These are phyloP conservation scores for Zosterops lateralis DNA, from an alignment of 2,113 vertebrate genomes.

Conservation along the genomic window DNA sequence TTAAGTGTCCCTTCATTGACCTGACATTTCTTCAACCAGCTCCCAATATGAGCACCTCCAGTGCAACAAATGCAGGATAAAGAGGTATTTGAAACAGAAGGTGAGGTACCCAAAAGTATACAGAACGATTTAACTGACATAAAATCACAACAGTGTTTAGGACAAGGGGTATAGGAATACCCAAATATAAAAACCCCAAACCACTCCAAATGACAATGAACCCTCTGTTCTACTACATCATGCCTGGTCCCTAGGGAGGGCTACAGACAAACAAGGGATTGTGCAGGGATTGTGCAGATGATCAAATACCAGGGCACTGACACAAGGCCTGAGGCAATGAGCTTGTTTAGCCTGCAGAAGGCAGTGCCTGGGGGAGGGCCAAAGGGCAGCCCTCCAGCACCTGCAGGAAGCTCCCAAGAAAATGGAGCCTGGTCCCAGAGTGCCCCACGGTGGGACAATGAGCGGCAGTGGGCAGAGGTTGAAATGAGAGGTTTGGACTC, in stretches of 20 bases:
- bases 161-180: neutral
- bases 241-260: neutral
- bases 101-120: neutral
- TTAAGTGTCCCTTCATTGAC: neutral
- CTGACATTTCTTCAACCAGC: neutral
- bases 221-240: neutral
- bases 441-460: fast-evolving
- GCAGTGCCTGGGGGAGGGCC: neutral
- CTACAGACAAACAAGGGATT: conserved; percentile 14
- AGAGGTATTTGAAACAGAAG: neutral
- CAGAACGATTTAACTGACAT: neutral
- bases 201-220: neutral
- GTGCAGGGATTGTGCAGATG: neutral
- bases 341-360: neutral
- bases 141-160: neutral
- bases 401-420: neutral
- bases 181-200: neutral
- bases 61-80: neutral
- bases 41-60: neutral
- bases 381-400: neutral
- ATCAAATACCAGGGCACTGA: neutral
- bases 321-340: neutral
- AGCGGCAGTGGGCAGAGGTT: neutral
- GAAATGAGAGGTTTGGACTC: neutral
- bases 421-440: neutral